Base-by-base conservation (phyloP, 2,888 invertebrate species). In the Protodeltote pygarga region DNA sequence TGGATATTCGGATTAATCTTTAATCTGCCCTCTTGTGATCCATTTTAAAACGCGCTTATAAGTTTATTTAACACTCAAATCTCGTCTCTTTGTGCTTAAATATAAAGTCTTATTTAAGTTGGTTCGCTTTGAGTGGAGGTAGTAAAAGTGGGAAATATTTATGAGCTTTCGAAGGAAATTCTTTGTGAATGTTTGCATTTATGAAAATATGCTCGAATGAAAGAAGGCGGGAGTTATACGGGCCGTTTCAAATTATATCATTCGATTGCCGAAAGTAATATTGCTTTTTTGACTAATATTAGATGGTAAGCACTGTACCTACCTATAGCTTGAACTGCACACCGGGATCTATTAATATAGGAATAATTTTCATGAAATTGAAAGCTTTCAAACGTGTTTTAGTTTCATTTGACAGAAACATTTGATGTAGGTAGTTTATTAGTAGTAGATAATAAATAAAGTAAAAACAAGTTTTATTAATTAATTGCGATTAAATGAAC, bases 141-240 rank as follows among this genome's bases (percentile, higher is more conserved):
- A 85, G 85, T 88, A 88, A 89, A 89, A 90, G 86, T 87, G 87
- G 89, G 83, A 81, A 87, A 89, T 91, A 91, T 91, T 91, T 91
- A 91, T 90, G 91, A 89, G 88, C 89, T 89, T 90, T 89, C 81
- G 84, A 87, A 89, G 87, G 85, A 89, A 91, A 89, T 89, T 90
- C 89, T 90, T 91, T 88, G 77, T 81, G 85, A 90, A 87, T 90
- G 90, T 91, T 91, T 90, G 91, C 91, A 91, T 91, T 91, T 91
- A 91, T 91, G 89, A 90, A 91, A 91, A 91, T 91, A 91, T 91
- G 91, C 89, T 90, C 78, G 78, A 85, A 83, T 85, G 82, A 83
- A 86, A 81, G 81, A 82, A 83, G 85, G 76, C 57, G 53, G 57
- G 57, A 40, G 34, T 8, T 37, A 10, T 73, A 83, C 79, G 77